A percentile compares a stretch with the other conserved stretches of the same genome.
These are phyloP conservation scores for Burhinus oedicnemus DNA, from an alignment of 2,113 vertebrate genomes.

Conservation along the genomic window DNA sequence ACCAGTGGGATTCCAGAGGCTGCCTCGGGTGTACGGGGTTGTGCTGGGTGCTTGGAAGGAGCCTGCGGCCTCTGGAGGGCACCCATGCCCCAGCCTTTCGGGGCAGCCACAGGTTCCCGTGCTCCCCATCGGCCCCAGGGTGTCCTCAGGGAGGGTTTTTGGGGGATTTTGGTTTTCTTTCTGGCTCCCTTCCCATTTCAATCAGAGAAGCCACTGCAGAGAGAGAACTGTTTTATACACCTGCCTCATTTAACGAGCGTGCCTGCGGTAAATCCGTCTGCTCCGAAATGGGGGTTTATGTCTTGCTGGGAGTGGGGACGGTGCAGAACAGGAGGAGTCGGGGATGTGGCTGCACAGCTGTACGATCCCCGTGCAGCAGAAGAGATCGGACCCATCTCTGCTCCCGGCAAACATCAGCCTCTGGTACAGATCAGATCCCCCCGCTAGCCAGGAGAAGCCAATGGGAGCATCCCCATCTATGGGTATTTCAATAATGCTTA, in stretches of 20 bases:
- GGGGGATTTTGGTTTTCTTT: not conserved
- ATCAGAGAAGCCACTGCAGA: not conserved
- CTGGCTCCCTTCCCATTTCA: not conserved
- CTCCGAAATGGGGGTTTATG: not conserved
- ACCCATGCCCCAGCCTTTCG: not conserved
- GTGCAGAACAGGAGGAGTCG: not conserved
- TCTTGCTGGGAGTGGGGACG: not conserved
- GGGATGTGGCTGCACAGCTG: fast-evolving
- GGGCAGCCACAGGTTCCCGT: not conserved
- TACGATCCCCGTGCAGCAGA: fast-evolving
- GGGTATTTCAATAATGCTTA: not conserved
- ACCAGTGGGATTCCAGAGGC: not conserved
- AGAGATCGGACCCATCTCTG: not conserved
- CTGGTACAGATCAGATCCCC: not conserved
- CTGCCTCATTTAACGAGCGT: no score
- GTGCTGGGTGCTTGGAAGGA: not conserved
- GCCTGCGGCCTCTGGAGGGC: conserved; percentile 71
- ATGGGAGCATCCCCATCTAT: not conserved
- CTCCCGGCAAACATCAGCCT: not conserved
- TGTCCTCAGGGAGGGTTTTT: not conserved
- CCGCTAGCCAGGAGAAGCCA: fast-evolving
- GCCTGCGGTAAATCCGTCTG: not conserved
- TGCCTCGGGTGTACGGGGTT: fast-evolving
- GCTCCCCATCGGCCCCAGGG: not conserved
- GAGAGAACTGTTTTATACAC: not conserved